A percentile compares a stretch with the other conserved stretches of the same genome.
These are phyloP conservation scores for Vipera latastei DNA, from an alignment of 2,797 vertebrate species.

Conservation along the genomic window DNA sequence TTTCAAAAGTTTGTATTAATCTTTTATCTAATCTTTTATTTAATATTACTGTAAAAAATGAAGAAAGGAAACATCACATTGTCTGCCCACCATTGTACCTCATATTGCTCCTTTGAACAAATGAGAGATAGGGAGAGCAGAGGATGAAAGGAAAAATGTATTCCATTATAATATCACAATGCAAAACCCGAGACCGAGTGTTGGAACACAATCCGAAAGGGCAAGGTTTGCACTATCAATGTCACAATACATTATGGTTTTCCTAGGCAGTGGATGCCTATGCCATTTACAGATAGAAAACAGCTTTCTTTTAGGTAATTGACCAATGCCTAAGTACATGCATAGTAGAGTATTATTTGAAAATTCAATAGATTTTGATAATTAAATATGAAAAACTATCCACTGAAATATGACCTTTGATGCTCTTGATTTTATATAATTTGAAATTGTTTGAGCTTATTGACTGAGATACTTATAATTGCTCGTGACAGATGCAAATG, in stretches of 20 bases:
- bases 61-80: not conserved
- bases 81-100: not conserved
- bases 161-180: not conserved
- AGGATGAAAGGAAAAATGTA: not conserved
- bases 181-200: not conserved
- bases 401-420: not conserved
- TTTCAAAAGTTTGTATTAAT: too few relatives aligned
- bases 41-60: too few relatives aligned
- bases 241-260: not conserved
- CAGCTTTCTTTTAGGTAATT: not conserved
- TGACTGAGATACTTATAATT: not conserved
- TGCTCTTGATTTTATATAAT: not conserved
- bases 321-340: not conserved
- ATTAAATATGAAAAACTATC: not conserved
- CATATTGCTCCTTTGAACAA: not conserved
- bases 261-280: not conserved
- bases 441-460: not conserved
- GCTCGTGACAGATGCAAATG: slow-evolving; percentile 15
- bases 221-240: not conserved
- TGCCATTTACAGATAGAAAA: not conserved
- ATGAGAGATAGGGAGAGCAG: not conserved
- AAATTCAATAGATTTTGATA: not conserved
- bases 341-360: not conserved
- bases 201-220: not conserved
- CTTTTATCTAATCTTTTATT: too few relatives aligned